Percentiles rank a stretch among this genome's conserved stretches.
phyloP scores from a whole-genome alignment of 2,113 vertebrate species.

The Esox niger region DNA sequence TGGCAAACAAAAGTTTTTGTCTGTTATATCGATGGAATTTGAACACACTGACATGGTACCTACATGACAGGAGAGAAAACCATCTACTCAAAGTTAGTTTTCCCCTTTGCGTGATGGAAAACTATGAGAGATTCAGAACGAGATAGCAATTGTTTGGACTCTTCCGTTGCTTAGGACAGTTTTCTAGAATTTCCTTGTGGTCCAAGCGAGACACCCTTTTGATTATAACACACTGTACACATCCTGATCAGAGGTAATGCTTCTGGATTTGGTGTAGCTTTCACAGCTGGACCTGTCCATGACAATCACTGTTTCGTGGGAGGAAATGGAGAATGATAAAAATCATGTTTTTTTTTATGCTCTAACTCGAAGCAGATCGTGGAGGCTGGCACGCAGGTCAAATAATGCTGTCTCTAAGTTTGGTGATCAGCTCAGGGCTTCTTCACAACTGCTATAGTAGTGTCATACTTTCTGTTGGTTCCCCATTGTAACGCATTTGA shows the following conservation, averaged over 20 bases:
- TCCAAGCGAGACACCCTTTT: background rate
- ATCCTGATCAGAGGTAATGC: background rate
- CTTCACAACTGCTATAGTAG: background rate
- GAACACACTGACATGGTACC: too few species aligned
- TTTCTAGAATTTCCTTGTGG: background rate
- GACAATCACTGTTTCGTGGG: background rate
- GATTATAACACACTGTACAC: conserved; percentile 10
- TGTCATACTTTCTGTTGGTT: background rate
- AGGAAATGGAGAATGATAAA: conserved; percentile 1
- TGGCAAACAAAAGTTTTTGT: too few species aligned
- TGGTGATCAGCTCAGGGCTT: too few species aligned
- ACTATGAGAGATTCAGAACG: too few species aligned
- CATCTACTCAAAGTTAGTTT: too few species aligned
- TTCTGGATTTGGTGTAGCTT: conserved; percentile 3
- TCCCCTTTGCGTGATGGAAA: too few species aligned
- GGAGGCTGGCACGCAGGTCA: conserved; percentile 2
- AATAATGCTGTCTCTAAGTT: background rate
- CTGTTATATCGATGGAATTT: too few species aligned
- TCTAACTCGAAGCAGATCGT: conserved; percentile 21
- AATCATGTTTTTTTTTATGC: background rate
- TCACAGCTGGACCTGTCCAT: conserved; percentile 10
- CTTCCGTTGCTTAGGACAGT: background rate
- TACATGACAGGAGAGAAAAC: too few species aligned
- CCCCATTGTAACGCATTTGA: background rate
- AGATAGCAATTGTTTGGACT: too few species aligned